Evolutionary conservation across 2,797 vertebrate species (phyloP).

Genomic region (Erethizon dorsatum): DNA sequence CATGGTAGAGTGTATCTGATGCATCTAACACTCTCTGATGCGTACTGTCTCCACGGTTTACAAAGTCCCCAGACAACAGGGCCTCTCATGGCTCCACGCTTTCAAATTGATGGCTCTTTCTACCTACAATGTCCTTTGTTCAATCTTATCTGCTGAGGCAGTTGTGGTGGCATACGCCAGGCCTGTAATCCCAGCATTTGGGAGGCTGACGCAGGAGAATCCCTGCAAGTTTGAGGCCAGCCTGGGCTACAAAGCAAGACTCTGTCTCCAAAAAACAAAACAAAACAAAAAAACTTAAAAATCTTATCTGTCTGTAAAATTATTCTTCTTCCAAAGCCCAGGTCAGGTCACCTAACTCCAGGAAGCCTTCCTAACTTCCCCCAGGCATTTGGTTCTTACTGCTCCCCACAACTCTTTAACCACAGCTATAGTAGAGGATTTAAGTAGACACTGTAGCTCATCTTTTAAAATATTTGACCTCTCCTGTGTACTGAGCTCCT

Average conservation of each 20-base stretch:
- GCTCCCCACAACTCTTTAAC: slow-evolving; percentile 3
- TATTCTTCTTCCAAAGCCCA: slow-evolving; percentile 46
- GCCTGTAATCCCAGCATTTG: not conserved
- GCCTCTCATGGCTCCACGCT: not conserved
- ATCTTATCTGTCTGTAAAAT: slow-evolving; percentile 44
- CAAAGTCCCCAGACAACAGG: not conserved
- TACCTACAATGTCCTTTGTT: not conserved
- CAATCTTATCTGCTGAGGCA: not conserved
- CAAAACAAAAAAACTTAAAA: not conserved
- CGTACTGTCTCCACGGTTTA: not conserved
- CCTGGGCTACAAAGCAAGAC: not conserved
- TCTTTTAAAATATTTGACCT: slow-evolving; percentile 41
- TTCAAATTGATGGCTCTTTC: slow-evolving; percentile 12
- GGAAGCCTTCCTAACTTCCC: slow-evolving; percentile 17
- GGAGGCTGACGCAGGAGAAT: not conserved
- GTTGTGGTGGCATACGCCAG: not conserved
- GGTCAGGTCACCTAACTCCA: slow-evolving; percentile 16
- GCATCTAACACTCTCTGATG: not conserved
- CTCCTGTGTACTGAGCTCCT: not conserved
- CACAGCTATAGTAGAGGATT: not conserved
- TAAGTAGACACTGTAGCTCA: not conserved
- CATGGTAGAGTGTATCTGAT: not conserved
- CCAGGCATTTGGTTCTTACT: not conserved
- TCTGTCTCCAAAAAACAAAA: not conserved
- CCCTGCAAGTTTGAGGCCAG: not conserved